Evolutionary conservation across 2,113 vertebrate species (phyloP).

Genomic region (Coturnix japonica): DNA sequence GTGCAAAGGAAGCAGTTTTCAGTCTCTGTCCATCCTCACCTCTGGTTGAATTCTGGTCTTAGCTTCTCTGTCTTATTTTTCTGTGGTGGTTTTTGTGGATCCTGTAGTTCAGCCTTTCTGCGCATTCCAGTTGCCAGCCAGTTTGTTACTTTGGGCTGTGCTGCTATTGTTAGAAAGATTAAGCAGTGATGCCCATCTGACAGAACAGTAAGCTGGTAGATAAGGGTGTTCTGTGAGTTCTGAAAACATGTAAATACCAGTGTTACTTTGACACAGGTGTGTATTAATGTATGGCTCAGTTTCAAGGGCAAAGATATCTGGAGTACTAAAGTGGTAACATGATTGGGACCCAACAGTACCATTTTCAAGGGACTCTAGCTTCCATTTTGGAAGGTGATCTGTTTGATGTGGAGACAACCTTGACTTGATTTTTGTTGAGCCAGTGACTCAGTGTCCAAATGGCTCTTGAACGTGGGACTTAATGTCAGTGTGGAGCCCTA

Average conservation of each 20-base stretch:
- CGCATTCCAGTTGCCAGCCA: not conserved
- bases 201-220: not conserved
- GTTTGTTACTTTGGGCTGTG: rapidly evolving
- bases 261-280: not conserved
- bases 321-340: not conserved
- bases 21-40: not conserved
- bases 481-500: not conserved
- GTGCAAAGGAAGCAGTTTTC: not conserved
- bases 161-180: not conserved
- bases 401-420: not conserved
- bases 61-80: not conserved
- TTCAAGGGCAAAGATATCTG: not conserved
- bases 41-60: not conserved
- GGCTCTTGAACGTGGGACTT: not conserved
- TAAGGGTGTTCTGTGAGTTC: not conserved
- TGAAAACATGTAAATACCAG: not conserved
- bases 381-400: not conserved
- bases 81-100: not conserved
- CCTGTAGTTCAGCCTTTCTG: not conserved
- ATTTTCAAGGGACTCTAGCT: not conserved
- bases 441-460: not conserved
- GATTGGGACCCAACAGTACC: not conserved
- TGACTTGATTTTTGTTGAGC: not conserved
- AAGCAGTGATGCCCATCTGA: not conserved
- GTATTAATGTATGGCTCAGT: not conserved